Evolutionary conservation across 2,797 vertebrate genomes (phyloP).

Genomic region (Crocidura indochinensis): DNA sequence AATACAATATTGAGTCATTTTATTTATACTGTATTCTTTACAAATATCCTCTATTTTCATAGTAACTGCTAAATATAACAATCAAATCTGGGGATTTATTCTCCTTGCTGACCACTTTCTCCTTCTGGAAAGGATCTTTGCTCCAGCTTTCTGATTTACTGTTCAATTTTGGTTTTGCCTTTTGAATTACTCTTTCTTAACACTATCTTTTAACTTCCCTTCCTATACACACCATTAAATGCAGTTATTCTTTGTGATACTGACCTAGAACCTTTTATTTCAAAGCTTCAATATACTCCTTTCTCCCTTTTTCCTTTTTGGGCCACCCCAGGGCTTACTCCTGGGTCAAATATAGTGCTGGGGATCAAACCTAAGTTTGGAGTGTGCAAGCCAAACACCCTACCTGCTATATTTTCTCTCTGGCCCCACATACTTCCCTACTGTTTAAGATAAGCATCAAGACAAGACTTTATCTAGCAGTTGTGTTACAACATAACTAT

Average conservation of each 20-base stretch:
- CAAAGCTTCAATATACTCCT: too few species aligned
- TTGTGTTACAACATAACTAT: neutral
- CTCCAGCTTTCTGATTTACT: neutral
- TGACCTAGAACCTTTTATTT: neutral
- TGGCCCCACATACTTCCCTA: too few species aligned
- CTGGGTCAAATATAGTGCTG: neutral
- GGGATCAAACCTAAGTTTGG: neutral
- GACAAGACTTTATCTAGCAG: too few species aligned
- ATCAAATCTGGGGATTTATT: conserved; percentile 32
- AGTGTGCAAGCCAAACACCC: neutral
- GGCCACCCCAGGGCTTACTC: too few species aligned
- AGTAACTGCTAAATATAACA: conserved; percentile 14
- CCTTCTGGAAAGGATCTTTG: conserved; percentile 17
- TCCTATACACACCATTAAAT: conserved; percentile 17
- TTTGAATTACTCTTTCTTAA: conserved; percentile 18
- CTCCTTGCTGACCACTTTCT: conserved; percentile 10
- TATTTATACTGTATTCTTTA: conserved; percentile 37
- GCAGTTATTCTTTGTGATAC: conserved; percentile 28
- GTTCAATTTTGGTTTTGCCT: conserved; percentile 2
- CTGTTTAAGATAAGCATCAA: too few species aligned
- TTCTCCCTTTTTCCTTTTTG: too few species aligned
- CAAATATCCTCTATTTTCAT: conserved; percentile 23
- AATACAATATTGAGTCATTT: neutral
- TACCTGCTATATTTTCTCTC: neutral
- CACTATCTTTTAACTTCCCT: neutral